Conservation (phyloP, 2,113 vertebrate genomes). For the Gambusia holbrooki region DNA sequence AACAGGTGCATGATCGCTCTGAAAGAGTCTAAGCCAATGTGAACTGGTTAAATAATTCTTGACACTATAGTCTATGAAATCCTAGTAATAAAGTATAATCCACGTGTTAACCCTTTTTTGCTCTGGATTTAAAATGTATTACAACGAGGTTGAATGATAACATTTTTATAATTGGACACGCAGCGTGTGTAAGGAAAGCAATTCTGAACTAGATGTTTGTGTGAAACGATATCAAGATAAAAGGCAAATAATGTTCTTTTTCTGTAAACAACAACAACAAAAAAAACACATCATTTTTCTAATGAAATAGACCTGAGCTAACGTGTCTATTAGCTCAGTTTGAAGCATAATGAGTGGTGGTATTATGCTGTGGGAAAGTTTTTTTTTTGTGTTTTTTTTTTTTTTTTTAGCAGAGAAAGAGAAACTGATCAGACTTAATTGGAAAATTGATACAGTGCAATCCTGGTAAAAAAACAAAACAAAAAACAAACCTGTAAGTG, state of each 20-base stretch:
- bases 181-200: no score
- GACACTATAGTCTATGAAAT: constrained; percentile 13
- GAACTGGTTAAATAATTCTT: constrained; percentile 4
- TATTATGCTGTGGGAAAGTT: neutral
- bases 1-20: neutral
- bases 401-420: neutral
- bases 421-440: neutral
- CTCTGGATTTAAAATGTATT: no score
- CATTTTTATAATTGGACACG: no score
- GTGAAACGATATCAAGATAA: no score
- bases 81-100: neutral
- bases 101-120: no score
- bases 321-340: neutral
- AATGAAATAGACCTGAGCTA: neutral
- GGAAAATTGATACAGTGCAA: neutral
- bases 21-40: neutral
- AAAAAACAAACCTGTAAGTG: neutral
- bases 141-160: no score
- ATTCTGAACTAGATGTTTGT: no score
- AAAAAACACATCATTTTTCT: no score
- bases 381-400: no score
- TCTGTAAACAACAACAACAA: no score
- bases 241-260: no score
- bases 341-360: neutral
- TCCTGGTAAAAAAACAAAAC: neutral